Percentiles rank a stretch among this genome's conserved stretches.
Conservation (phyloP, 2,888 invertebrate genomes). For the Catocala nupta region DNA sequence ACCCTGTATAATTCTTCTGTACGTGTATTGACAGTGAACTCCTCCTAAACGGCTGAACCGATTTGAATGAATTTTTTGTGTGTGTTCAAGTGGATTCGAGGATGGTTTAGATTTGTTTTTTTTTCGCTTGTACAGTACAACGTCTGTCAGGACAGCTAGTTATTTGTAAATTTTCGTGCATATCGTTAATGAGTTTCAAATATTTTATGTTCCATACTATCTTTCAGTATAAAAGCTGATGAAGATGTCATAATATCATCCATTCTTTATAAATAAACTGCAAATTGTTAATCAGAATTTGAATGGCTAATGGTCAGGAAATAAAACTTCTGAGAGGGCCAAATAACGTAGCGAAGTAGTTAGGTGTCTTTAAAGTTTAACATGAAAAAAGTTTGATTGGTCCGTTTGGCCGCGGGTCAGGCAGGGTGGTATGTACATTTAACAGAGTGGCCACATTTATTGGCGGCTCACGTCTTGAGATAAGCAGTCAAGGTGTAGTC, state of each 20-base stretch:
- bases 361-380: constrained; percentile 67
- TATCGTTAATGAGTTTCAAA: too few species aligned
- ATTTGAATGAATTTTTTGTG: too few species aligned
- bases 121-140: too few species aligned
- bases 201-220: not conserved
- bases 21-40: too few species aligned
- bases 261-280: constrained; percentile 6
- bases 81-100: too few species aligned
- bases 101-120: too few species aligned
- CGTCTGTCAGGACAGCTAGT: too few species aligned
- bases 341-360: constrained; percentile 34
- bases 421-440: constrained; percentile 68
- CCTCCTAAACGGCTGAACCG: too few species aligned
- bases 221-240: not conserved
- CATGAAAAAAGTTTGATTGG: constrained; percentile 76
- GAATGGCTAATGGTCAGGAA: constrained; percentile 20
- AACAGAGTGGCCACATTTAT: constrained; percentile 76
- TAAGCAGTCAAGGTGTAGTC: constrained; percentile 22
- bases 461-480: constrained; percentile 69
- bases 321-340: constrained; percentile 15
- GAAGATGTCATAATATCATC: constrained; percentile 3
- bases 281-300: constrained; percentile 20
- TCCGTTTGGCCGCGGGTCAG: constrained; percentile 68
- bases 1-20: too few species aligned
- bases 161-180: too few species aligned